Percentiles rank a stretch among this genome's conserved stretches.
Evolutionary conservation across 2,797 vertebrate species (phyloP).

Genomic region (Nothura maculosa): DNA sequence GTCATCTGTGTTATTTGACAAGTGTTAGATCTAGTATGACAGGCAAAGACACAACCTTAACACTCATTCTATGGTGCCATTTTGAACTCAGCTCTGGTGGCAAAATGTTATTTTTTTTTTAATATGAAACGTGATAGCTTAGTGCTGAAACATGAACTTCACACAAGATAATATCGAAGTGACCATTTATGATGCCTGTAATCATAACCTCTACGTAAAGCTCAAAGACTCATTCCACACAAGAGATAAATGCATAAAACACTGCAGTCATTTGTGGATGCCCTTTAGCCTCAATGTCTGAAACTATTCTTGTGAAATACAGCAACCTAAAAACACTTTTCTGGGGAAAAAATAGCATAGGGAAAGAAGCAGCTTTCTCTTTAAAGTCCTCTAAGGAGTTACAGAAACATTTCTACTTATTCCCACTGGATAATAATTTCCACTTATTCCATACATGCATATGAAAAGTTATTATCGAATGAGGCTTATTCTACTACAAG

Average conservation of each 20-base stretch:
- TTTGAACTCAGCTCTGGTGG: conserved; percentile 88
- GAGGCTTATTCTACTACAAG: background rate
- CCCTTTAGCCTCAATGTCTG: conserved; percentile 31
- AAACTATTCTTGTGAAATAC: conserved; percentile 18
- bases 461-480: background rate
- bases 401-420: background rate
- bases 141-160: conserved; percentile 81
- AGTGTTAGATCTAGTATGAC: conserved; percentile 84
- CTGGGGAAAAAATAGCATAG: background rate
- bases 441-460: background rate
- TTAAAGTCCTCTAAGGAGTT: background rate
- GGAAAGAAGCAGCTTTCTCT: background rate
- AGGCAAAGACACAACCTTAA: conserved; percentile 90
- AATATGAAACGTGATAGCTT: conserved; percentile 87
- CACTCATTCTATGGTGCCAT: conserved; percentile 87
- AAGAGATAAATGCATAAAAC: background rate
- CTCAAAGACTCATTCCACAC: conserved; percentile 51
- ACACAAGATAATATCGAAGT: conserved; percentile 81
- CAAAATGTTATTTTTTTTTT: conserved; percentile 85
- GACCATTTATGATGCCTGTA: conserved; percentile 68
- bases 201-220: conserved; percentile 76
- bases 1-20: conserved; percentile 90
- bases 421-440: background rate
- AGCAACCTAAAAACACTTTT: background rate
- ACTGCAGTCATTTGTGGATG: conserved; percentile 4